These are phyloP conservation scores for Linepithema humile DNA, from an alignment of 1,140 invertebrate species.

Conservation along the genomic window DNA sequence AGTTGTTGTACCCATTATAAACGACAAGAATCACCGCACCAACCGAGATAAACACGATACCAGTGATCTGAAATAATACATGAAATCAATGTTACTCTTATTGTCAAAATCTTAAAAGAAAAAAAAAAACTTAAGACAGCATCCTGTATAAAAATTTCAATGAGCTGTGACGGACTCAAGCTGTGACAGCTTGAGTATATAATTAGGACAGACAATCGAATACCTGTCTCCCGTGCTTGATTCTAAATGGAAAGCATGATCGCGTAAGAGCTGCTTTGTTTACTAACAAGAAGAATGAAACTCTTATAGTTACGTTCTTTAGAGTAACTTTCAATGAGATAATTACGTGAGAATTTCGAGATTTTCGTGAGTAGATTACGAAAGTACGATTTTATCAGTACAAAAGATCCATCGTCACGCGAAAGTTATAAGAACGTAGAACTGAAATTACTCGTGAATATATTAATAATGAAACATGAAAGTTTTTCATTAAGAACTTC, in stretches of 20 bases:
- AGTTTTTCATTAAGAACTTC: no score
- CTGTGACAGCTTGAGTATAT: not conserved
- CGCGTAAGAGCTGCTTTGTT: conserved; percentile 24
- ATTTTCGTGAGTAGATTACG: not conserved
- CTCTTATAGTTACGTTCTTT: conserved; percentile 34
- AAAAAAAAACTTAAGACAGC: not conserved
- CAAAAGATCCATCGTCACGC: not conserved
- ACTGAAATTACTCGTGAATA: not conserved
- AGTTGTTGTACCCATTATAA: conserved; percentile 89
- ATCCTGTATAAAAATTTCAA: not conserved
- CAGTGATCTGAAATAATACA: conserved; percentile 88
- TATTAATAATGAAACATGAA: not conserved
- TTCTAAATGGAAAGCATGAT: not conserved
- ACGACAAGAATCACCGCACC: conserved; percentile 88
- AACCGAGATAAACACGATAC: conserved; percentile 90
- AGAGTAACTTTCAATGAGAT: conserved; percentile 17
- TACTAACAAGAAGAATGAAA: conserved; percentile 33
- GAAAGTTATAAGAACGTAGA: not conserved
- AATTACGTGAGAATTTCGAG: not conserved
- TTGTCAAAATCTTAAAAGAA: no score
- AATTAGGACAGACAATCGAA: not conserved
- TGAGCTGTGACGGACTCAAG: not conserved
- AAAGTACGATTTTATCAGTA: not conserved
- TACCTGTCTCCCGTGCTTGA: not conserved
- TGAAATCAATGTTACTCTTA: not conserved